Percentiles rank a stretch among this genome's conserved stretches.
phyloP scores from a whole-genome alignment of 2,113 vertebrate genomes.

The Eupsittula cactorum region DNA sequence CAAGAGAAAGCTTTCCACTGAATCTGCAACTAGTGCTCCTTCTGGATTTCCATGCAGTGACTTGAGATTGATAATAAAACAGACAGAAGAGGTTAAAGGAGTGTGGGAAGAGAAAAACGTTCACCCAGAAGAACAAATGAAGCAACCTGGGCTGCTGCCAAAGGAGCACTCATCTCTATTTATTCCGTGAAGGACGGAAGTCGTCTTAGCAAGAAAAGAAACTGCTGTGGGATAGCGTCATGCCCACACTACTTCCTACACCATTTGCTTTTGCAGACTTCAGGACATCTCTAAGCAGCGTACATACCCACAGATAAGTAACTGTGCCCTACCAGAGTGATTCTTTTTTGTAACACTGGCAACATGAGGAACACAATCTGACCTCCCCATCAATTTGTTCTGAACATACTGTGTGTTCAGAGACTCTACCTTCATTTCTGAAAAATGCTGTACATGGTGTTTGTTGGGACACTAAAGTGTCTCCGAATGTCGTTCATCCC shows the following conservation, averaged over 20 bases:
- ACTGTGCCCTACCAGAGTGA: neutral
- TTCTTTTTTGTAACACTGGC: neutral
- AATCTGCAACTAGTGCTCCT: conserved; percentile 9
- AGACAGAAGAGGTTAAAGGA: conserved; percentile 57
- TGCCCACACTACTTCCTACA: conserved; percentile 42
- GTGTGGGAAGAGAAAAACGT: conserved; percentile 62
- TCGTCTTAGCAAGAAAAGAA: conserved; percentile 50
- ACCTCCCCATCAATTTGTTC: neutral
- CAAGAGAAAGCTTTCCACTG: conserved; percentile 30
- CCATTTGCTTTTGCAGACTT: neutral
- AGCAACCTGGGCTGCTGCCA: conserved; percentile 58
- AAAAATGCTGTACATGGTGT: neutral
- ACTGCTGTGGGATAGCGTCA: conserved; percentile 39
- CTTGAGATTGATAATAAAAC: conserved; percentile 16
- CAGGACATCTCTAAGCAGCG: neutral
- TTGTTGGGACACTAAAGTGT: neutral
- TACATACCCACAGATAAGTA: neutral
- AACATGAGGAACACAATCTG: neutral
- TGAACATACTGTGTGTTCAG: neutral
- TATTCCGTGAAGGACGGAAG: conserved; percentile 57
- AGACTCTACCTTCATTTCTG: neutral
- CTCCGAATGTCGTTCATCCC: neutral
- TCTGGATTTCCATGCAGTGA: neutral
- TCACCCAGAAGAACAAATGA: conserved; percentile 59
- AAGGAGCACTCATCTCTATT: conserved; percentile 61